Evolutionary conservation across 1,140 invertebrate species (phyloP).

Genomic region (Ectropis grisescens): DNA sequence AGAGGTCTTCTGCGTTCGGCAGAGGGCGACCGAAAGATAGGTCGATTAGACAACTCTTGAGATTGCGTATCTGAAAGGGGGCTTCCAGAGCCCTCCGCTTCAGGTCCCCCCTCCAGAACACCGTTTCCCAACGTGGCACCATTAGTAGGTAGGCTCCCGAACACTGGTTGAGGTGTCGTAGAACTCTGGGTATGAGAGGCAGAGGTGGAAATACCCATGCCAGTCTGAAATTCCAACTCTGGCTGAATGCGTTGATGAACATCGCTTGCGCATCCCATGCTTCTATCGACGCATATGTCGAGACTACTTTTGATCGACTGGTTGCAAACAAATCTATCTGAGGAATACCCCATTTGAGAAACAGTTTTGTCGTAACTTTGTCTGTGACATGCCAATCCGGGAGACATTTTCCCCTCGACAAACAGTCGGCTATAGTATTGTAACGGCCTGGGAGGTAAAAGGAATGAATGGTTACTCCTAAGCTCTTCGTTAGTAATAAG

Average conservation of each 20-base stretch:
- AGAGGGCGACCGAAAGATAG: slow-evolving; percentile 1
- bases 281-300: slow-evolving; percentile 17
- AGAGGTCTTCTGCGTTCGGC: background rate
- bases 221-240: slow-evolving; percentile 19
- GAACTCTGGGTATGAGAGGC: slow-evolving; percentile 16
- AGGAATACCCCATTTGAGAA: slow-evolving; percentile 19
- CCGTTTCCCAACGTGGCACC: slow-evolving; percentile 4
- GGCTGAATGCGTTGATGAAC: slow-evolving; percentile 27
- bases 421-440: slow-evolving; percentile 13
- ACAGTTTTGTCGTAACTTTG: slow-evolving; percentile 3
- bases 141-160: slow-evolving; percentile 7
- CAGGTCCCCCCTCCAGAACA: slow-evolving; percentile 6
- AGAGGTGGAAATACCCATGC: slow-evolving; percentile 28
- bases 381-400: slow-evolving; percentile 11
- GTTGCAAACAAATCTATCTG: slow-evolving; percentile 27
- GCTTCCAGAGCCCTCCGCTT: slow-evolving; percentile 2
- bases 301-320: slow-evolving; percentile 14
- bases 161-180: slow-evolving; percentile 17
- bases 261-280: slow-evolving; percentile 11
- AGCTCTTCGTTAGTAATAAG: no score
- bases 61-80: slow-evolving; percentile 1
- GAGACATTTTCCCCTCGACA: slow-evolving; percentile 4
- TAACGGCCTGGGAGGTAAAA: slow-evolving; percentile 13
- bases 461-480: slow-evolving; percentile 4
- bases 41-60: background rate